These are phyloP conservation scores for Drosophila fuyamai DNA, from an alignment of 1,140 invertebrate species.

Conservation along the genomic window DNA sequence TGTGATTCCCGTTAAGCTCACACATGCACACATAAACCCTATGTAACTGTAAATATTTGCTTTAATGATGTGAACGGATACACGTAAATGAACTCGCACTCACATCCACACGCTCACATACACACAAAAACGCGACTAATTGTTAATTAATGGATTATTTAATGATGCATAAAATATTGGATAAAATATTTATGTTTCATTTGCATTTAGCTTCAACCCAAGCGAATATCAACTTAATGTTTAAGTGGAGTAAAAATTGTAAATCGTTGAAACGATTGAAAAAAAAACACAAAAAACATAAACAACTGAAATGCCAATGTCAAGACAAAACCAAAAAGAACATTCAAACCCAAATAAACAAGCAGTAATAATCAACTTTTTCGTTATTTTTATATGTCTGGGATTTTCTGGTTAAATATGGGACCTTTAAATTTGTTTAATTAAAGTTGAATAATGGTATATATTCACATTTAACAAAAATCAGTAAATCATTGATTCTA, in stretches of 20 bases:
- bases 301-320: conserved; percentile 43
- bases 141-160: conserved; percentile 82
- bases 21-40: conserved; percentile 21
- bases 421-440: not conserved
- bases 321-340: conserved; percentile 40
- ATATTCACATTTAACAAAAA: too few relatives aligned
- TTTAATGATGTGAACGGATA: conserved; percentile 63
- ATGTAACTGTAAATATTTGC: conserved; percentile 73
- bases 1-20: conserved; percentile 26
- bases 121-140: conserved; percentile 52
- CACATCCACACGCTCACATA: conserved; percentile 16
- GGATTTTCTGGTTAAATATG: not conserved
- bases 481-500: not conserved
- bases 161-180: conserved; percentile 76
- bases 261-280: conserved; percentile 40
- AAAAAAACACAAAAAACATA: conserved; percentile 22
- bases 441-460: too few relatives aligned
- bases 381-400: not conserved
- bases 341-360: conserved; percentile 55
- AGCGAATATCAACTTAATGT: conserved; percentile 53
- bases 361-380: conserved; percentile 28
- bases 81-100: conserved; percentile 51
- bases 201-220: conserved; percentile 53
- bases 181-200: conserved; percentile 69
- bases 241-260: conserved; percentile 46